phyloP scores from a whole-genome alignment of 1,140 invertebrate species.

The Caenorhabditis inopinata region DNA sequence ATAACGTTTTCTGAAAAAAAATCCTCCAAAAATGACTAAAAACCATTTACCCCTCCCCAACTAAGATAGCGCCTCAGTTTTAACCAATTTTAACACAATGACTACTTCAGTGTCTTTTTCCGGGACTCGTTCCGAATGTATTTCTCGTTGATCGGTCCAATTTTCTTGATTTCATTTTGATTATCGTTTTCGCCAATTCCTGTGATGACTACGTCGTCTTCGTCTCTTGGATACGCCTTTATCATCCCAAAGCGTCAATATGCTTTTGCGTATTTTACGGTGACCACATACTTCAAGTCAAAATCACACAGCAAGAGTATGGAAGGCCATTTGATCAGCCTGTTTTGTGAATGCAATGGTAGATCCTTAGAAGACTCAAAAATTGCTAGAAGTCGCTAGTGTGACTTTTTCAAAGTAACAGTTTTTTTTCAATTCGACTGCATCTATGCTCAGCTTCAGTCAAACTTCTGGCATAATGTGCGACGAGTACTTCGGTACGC shows the following conservation, averaged over 20 bases:
- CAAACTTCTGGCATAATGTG: slow-evolving; percentile 67
- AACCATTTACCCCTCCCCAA: too few relatives aligned
- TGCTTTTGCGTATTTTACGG: slow-evolving; percentile 54
- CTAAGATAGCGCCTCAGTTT: too few relatives aligned
- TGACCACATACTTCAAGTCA: slow-evolving; percentile 31
- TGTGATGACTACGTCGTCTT: slow-evolving; percentile 48
- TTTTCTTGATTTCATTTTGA: too few relatives aligned
- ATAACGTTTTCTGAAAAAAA: too few relatives aligned
- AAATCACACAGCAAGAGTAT: background rate
- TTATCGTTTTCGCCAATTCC: too few relatives aligned
- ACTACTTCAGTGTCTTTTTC: too few relatives aligned
- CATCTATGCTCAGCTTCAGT: slow-evolving; percentile 66
- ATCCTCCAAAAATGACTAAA: too few relatives aligned
- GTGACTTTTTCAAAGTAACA: slow-evolving; percentile 69
- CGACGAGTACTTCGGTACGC: slow-evolving; percentile 52
- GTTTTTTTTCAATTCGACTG: slow-evolving; percentile 68
- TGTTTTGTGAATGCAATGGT: background rate
- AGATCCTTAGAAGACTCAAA: slow-evolving; percentile 52
- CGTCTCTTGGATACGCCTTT: background rate
- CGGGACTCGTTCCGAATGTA: too few relatives aligned
- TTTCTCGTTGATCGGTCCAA: too few relatives aligned
- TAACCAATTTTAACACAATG: too few relatives aligned
- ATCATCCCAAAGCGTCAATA: slow-evolving; percentile 62
- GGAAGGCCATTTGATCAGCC: background rate
- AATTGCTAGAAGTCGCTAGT: slow-evolving; percentile 68